A percentile compares a stretch with the other conserved stretches of the same genome.
phyloP scores from a whole-genome alignment of 92 coral and sea anemone species.

The Porites cylindrica region DNA sequence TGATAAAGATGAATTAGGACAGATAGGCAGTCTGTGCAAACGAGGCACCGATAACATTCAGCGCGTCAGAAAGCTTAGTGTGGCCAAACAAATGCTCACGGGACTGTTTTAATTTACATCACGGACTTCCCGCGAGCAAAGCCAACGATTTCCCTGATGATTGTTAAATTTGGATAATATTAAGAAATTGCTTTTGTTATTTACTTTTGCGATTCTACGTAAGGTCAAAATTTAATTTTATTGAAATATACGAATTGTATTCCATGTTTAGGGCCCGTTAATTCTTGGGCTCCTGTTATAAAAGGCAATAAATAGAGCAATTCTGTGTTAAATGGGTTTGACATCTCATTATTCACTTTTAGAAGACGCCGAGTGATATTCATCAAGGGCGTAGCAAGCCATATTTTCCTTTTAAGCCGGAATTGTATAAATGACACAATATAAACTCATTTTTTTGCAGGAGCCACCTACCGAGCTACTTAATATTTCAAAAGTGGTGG shows the following conservation, averaged over 20 bases:
- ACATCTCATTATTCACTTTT: not conserved
- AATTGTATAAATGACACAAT: not conserved
- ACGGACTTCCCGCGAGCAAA: not conserved
- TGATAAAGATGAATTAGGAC: slow-evolving; percentile 45
- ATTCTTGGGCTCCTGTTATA: not conserved
- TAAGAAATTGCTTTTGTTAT: not conserved
- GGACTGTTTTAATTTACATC: slow-evolving; percentile 67
- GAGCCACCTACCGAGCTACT: no score
- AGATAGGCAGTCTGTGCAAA: slow-evolving; percentile 78
- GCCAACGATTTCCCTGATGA: not conserved
- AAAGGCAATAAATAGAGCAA: not conserved
- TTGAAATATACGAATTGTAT: not conserved
- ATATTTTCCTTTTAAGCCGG: not conserved
- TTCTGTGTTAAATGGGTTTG: not conserved
- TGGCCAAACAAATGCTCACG: slow-evolving; percentile 76
- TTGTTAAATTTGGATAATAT: not conserved
- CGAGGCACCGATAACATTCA: slow-evolving; percentile 88
- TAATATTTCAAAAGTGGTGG: no score
- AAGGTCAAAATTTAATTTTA: not conserved
- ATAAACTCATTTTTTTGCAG: no score
- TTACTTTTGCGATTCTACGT: not conserved
- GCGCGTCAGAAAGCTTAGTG: slow-evolving; percentile 80
- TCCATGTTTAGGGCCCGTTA: not conserved
- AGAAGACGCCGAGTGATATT: not conserved
- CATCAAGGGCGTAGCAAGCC: not conserved